Evolutionary conservation across 2,888 invertebrate species (phyloP).

Genomic region (Melieria omissa): DNA sequence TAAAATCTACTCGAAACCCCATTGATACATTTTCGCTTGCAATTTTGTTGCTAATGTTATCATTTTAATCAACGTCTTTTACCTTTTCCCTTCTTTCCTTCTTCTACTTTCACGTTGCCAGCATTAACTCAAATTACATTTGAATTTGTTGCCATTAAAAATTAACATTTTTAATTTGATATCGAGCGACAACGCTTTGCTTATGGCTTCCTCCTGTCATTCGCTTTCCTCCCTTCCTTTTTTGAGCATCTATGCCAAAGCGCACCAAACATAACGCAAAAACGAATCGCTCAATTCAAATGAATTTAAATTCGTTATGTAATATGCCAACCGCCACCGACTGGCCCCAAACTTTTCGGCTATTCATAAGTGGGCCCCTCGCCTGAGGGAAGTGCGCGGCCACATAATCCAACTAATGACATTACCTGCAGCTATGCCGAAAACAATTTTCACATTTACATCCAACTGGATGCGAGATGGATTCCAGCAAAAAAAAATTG

Average conservation of each 20-base stretch:
- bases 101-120: too few species aligned
- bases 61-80: background rate
- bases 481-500: too few species aligned
- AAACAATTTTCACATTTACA: too few species aligned
- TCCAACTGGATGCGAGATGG: too few species aligned
- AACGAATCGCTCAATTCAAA: slow-evolving; percentile 22
- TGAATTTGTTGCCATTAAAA: slow-evolving; percentile 10
- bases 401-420: slow-evolving; percentile 2
- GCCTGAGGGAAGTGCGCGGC: background rate
- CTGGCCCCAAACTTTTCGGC: background rate
- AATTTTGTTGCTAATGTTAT: background rate
- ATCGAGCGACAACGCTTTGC: background rate
- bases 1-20: background rate
- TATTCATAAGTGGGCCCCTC: too few species aligned
- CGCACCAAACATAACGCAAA: slow-evolving; percentile 1
- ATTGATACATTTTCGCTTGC: background rate
- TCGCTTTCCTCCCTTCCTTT: background rate
- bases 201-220: background rate
- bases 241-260: background rate
- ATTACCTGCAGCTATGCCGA: background rate
- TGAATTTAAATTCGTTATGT: slow-evolving; percentile 21
- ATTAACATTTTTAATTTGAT: slow-evolving; percentile 23
- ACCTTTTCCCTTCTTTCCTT: too few species aligned
- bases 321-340: background rate
- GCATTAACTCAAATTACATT: slow-evolving; percentile 15